These are phyloP conservation scores for Keiferia lycopersicella DNA, from an alignment of 2,888 invertebrate species.

Conservation along the genomic window DNA sequence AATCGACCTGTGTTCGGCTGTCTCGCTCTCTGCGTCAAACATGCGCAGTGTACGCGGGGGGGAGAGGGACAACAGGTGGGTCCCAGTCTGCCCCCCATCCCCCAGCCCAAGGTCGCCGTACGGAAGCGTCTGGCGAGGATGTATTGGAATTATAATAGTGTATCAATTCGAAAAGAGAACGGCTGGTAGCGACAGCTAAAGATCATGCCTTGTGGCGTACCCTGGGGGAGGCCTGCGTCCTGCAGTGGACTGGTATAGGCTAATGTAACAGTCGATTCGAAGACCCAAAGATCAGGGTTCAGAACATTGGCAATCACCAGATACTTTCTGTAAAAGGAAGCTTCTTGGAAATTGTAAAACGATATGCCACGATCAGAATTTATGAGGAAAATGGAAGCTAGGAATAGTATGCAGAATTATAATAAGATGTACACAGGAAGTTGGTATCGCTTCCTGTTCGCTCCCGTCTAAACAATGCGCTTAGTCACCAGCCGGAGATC, in stretches of 20 bases:
- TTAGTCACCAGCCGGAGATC: slow-evolving; percentile 21
- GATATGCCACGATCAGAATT: background rate
- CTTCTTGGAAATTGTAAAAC: background rate
- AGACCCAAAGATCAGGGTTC: slow-evolving; percentile 4
- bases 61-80: slow-evolving; percentile 70
- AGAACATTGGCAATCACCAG: background rate
- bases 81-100: slow-evolving; percentile 24
- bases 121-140: slow-evolving; percentile 75
- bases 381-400: slow-evolving; percentile 16
- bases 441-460: slow-evolving; percentile 24
- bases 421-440: slow-evolving; percentile 13
- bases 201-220: too few species aligned
- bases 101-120: slow-evolving; percentile 70
- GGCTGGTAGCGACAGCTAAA: too few species aligned
- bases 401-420: slow-evolving; percentile 5
- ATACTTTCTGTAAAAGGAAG: background rate
- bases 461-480: slow-evolving; percentile 16
- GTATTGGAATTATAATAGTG: slow-evolving; percentile 63
- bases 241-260: too few species aligned
- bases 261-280: too few species aligned
- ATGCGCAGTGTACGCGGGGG: slow-evolving; percentile 63
- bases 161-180: slow-evolving; percentile 70
- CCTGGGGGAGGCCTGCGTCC: too few species aligned
- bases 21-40: slow-evolving; percentile 67
- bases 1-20: slow-evolving; percentile 68